Conservation (phyloP, 2,113 vertebrate genomes). For the Labeo rohita region DNA sequence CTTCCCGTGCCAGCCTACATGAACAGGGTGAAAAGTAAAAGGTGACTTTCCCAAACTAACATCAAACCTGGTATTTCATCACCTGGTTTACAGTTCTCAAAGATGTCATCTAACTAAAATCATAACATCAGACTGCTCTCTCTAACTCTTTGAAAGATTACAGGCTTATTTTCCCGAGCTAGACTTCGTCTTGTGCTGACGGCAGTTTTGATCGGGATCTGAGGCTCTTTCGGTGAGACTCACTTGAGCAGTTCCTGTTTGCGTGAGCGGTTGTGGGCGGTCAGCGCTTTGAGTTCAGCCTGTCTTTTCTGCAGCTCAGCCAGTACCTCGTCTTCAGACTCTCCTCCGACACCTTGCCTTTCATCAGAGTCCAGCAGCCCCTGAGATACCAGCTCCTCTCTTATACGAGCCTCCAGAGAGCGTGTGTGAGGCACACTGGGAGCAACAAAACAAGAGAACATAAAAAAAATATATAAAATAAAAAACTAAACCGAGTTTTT, state of each 20-base stretch:
- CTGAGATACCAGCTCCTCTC: conserved; percentile 96
- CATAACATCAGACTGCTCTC: neutral
- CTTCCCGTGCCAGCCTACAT: conserved; percentile 89
- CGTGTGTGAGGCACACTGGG: conserved; percentile 94
- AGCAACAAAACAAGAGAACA: neutral
- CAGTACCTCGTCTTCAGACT: conserved; percentile 93
- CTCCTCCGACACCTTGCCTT: conserved; percentile 85
- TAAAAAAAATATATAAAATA: neutral
- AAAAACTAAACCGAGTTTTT: neutral
- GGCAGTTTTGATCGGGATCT: neutral
- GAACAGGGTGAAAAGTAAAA: neutral
- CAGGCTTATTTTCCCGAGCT: neutral
- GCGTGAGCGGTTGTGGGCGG: conserved; percentile 88
- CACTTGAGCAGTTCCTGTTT: conserved; percentile 95
- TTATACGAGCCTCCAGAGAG: conserved; percentile 93
- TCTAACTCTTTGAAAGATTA: neutral
- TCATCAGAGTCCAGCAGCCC: conserved; percentile 95
- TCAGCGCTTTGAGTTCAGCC: conserved; percentile 93
- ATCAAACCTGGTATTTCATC: neutral
- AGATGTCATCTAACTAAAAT: neutral
- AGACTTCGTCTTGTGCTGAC: neutral
- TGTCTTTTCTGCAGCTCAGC: conserved; percentile 94
- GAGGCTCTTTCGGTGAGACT: conserved; percentile 37
- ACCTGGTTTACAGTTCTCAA: neutral
- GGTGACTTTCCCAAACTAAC: neutral